phyloP scores from a whole-genome alignment of 2,113 vertebrate species.

The Equus quagga region DNA sequence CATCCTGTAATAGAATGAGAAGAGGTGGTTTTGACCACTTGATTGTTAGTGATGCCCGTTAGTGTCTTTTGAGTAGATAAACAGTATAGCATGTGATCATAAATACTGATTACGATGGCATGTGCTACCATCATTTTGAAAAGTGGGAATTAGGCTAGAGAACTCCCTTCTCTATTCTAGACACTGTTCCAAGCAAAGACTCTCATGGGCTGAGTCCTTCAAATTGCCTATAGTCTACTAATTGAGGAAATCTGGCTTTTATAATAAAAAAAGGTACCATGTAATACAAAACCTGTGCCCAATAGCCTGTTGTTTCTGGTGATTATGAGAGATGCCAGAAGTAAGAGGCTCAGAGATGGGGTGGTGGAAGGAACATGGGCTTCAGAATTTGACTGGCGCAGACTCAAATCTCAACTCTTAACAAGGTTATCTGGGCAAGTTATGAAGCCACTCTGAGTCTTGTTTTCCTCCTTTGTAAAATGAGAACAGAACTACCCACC shows the following conservation, averaged over 20 bases:
- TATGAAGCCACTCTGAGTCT: not conserved
- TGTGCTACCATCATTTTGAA: not conserved
- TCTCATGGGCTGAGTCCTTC: not conserved
- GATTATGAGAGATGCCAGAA: not conserved
- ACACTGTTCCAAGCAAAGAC: not conserved
- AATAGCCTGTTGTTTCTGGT: not conserved
- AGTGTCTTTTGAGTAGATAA: not conserved
- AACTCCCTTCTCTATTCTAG: not conserved
- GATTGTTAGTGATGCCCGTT: not conserved
- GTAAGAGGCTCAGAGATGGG: not conserved
- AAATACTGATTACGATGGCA: not conserved
- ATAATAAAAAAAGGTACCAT: not conserved
- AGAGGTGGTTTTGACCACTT: constrained; percentile 8
- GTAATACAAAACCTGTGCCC: not conserved
- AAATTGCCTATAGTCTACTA: not conserved
- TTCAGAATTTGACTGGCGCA: not conserved
- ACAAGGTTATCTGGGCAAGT: not conserved
- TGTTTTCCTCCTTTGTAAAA: not conserved
- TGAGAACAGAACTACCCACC: not conserved
- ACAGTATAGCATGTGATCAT: not conserved
- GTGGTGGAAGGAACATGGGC: not conserved
- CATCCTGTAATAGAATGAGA: not conserved
- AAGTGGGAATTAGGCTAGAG: not conserved
- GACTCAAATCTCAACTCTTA: not conserved
- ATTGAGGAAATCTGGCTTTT: constrained; percentile 1